Evolutionary conservation across 2,888 invertebrate genomes (phyloP), one percentile per base, ranked within the genome.

Genomic region (Labia minor): DNA sequence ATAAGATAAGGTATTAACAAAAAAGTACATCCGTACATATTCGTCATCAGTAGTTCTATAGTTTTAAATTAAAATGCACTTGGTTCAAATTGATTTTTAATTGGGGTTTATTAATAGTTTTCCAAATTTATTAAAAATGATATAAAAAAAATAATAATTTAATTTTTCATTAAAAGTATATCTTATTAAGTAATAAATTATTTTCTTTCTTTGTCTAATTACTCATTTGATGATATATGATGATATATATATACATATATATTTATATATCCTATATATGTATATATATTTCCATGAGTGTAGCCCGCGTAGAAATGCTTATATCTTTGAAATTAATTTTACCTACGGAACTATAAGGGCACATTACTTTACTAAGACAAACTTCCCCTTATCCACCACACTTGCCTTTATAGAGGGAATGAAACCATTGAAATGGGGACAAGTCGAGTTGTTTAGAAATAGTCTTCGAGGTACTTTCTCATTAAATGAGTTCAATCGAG

Each of bases 361-460:
- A 49, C 49, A 49, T 49, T 49, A 49, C 49, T 49, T 49, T n/a
- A 49, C 3, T 49, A 49, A 49, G 49, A 49, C 49, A 49, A 49
- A 49, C 49, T 49, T 49, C 8, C 49, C 16, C 49, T 49, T 49
- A 49, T 49, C 49, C 49, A 8, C 49, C 2, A 49, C 16, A 49
- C 49, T 49, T 49, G 49, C 16, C 49, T 49, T 49, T 49, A 49
- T 49, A 49, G 16, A 49, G 49, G 49, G 49, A 49, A 49, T 49
- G 49, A 49, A 49, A 49, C 49, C 49, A 49, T 49, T 49, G 49
- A 49, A 49, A 49, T 49, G n/a, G 49, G n/a, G 49, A 49, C 49
- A 49, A 49, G 8, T 49, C n/a, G 49, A 49, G 49, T 49, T 49
- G 49, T 49, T 49, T 49, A 49, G 49, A 49, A 49, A 49, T 49